Evolutionary conservation across 2,888 invertebrate species (phyloP).

Genomic region (Stegana nigrithorax): DNA sequence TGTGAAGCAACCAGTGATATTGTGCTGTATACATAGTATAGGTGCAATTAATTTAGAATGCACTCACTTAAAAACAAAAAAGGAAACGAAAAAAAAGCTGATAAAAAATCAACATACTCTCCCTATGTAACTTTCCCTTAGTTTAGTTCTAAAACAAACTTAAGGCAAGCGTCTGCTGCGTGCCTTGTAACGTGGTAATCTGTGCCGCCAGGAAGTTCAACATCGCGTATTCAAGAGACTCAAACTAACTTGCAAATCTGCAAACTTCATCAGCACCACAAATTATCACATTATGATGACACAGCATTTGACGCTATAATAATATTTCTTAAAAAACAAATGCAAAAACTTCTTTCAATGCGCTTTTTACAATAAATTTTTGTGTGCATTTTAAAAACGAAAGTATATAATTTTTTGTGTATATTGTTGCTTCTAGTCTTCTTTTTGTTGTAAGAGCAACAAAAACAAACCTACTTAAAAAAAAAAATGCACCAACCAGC

Average conservation of each 20-base stretch:
- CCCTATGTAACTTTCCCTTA: no score
- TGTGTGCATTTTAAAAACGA: conserved; percentile 45
- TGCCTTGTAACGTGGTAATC: conserved; percentile 62
- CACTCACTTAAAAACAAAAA: conserved; percentile 57
- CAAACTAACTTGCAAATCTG: conserved; percentile 29
- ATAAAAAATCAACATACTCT: not conserved
- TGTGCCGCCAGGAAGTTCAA: conserved; percentile 33
- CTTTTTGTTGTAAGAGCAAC: conserved; percentile 66
- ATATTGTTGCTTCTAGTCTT: conserved; percentile 68
- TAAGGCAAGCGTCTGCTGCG: conserved; percentile 30
- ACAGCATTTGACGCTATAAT: conserved; percentile 32
- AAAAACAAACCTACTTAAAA: conserved; percentile 43
- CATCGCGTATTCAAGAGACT: conserved; percentile 55
- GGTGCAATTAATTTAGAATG: conserved; percentile 68
- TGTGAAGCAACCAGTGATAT: conserved; percentile 69
- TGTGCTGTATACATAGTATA: conserved; percentile 70
- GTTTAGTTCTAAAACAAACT: conserved; percentile 15
- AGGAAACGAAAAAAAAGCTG: conserved; percentile 9
- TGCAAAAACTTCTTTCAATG: conserved; percentile 50
- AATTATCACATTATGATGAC: conserved; percentile 56
- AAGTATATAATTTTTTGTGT: conserved; percentile 58
- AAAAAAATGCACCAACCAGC: conserved; percentile 17
- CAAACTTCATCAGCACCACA: conserved; percentile 34
- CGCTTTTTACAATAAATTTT: conserved; percentile 59
- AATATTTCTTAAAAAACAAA: conserved; percentile 38